A percentile compares a stretch with the other conserved stretches of the same genome.
Conservation (phyloP, 2,113 vertebrate genomes). For the Barnardius zonarius region DNA sequence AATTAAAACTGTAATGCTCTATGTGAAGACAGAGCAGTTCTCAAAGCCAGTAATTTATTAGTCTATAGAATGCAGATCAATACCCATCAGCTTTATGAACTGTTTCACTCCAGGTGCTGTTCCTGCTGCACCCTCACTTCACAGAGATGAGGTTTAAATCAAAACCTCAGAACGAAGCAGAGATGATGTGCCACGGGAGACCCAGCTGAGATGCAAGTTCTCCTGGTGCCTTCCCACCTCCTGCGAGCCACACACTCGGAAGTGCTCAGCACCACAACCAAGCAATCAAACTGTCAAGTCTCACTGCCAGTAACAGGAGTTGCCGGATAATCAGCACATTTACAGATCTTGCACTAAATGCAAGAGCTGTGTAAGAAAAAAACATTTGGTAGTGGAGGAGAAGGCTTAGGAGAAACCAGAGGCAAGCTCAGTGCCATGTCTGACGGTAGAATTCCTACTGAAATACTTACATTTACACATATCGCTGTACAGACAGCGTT, state of each 20-base stretch:
- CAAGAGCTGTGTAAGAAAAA: background rate
- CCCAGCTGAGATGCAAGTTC: background rate
- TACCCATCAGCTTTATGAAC: background rate
- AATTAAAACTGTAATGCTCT: background rate
- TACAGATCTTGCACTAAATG: rapidly evolving
- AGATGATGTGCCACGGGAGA: background rate
- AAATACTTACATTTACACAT: background rate
- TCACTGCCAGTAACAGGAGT: rapidly evolving
- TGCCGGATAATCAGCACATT: background rate
- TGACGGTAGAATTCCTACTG: background rate
- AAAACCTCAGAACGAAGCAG: background rate
- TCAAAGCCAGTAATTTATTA: background rate
- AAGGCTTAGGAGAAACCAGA: background rate
- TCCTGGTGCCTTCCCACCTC: background rate
- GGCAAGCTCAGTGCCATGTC: background rate
- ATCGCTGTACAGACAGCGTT: background rate
- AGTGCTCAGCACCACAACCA: background rate
- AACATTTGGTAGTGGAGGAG: background rate
- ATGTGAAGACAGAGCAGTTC: background rate
- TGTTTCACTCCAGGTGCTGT: background rate
- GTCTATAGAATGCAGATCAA: background rate
- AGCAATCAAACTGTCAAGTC: background rate
- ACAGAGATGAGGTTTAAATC: background rate
- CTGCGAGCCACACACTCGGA: background rate
- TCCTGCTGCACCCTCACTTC: background rate